Base-by-base conservation (phyloP, 2,888 invertebrate species). In the Elegia similella region DNA sequence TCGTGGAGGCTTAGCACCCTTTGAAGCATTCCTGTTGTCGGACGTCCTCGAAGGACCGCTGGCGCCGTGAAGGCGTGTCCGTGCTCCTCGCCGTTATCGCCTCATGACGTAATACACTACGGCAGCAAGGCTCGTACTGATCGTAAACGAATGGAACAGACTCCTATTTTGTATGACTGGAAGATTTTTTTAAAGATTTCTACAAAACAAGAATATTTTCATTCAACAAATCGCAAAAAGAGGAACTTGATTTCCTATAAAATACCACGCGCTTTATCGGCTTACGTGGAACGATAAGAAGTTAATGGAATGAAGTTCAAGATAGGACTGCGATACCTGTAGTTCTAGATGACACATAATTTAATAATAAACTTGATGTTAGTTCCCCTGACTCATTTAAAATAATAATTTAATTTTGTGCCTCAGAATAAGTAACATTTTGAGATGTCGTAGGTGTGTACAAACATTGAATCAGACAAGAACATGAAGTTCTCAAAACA, bases 61-160 rank as follows among this genome's bases (percentile, higher is more conserved):
- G 85, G 83, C 87, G 85, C 85, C 86, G 77, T 75, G 75, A 80
- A 88, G 88, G 90, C 89, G 90, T 88, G 88, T 88, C 90, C 82
- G 73, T 75, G 70, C 63, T 78, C 72, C 76, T 78, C 64, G 77
- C 73, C 80, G 84, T 82, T 87, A 88, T 86, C 86, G 80, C 70
- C 73, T 78, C 73, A 87, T 90, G 90, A 90, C 89, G 90, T 90
- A 89, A 90, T 80, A 72, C 75, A 64, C 65, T 66, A 67, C 70
- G 67, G 68, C 64, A 70, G 68, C 67, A 65, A 68, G 65, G 63
- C 63, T 72, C 64, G 61, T 50, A 56, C 44, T 12, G 13, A 56
- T 56, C 30, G 13, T 58, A 64, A 65, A 60, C 61, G 62, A 23
- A 57, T 56, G 65, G 70, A 5, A 12, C 17, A 30, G 34, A 12